Conservation (phyloP, 2,797 vertebrate species). For the Falco berigora region DNA sequence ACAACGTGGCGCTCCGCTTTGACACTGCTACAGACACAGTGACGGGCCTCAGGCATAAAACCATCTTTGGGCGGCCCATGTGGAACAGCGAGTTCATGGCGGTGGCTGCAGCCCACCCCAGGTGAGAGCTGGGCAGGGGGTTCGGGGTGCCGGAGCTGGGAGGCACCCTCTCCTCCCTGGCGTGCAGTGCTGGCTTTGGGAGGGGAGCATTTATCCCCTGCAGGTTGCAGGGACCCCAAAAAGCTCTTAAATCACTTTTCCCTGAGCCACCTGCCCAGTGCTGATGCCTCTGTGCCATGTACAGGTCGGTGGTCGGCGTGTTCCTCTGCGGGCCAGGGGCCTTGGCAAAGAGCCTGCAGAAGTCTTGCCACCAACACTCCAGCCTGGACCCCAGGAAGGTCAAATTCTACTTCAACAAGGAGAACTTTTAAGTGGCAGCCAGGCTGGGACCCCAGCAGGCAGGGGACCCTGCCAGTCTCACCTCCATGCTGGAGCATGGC, state of each 20-base stretch:
- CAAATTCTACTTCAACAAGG: conserved; percentile 94
- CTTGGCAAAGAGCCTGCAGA: conserved; percentile 77
- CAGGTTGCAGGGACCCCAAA: background rate
- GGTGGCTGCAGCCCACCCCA: conserved; percentile 83
- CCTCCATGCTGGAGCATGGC: background rate
- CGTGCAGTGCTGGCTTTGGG: background rate
- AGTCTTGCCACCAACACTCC: conserved; percentile 83
- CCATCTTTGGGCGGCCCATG: conserved; percentile 84
- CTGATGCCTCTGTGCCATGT: background rate
- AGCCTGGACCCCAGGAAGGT: conserved; percentile 88
- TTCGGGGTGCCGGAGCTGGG: rapidly evolving
- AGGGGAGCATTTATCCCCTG: background rate
- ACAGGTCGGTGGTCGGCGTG: conserved; percentile 85
- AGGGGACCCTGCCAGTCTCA: background rate
- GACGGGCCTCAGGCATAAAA: conserved; percentile 91
- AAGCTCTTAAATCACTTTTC: background rate
- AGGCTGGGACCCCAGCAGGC: rapidly evolving
- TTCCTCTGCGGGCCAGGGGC: conserved; percentile 83
- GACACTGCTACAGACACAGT: conserved; percentile 81
- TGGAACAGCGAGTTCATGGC: conserved; percentile 88
- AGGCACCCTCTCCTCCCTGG: background rate
- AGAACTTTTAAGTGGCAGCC: conserved; percentile 80
- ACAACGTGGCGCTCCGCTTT: conserved; percentile 76
- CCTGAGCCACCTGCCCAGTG: rapidly evolving
- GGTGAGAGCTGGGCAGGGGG: conserved; percentile 68